Percentiles rank a stretch among this genome's conserved stretches.
Conservation (phyloP, 2,113 vertebrate species). For the Benthochromis sp. region DNA sequence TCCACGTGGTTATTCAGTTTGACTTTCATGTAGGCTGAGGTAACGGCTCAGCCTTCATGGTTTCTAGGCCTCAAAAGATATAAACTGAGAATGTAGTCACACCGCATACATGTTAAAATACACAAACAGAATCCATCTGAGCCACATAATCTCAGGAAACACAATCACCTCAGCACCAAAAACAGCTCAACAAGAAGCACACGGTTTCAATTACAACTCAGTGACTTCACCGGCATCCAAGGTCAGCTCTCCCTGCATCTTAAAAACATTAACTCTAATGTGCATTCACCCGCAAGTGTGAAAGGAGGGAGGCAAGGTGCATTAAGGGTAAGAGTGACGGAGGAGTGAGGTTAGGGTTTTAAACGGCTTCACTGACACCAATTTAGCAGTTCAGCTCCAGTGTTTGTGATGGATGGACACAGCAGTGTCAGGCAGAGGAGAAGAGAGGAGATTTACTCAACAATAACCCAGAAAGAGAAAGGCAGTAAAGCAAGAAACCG, state of each 20-base stretch:
- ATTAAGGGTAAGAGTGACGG: neutral
- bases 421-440: neutral
- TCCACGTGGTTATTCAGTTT: neutral
- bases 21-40: neutral
- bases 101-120: neutral
- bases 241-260: neutral
- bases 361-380: slow-evolving; percentile 11
- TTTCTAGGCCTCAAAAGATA: neutral
- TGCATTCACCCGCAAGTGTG: neutral
- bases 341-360: neutral
- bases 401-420: slow-evolving; percentile 6
- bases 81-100: neutral
- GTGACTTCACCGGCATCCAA: neutral
- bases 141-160: neutral
- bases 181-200: neutral
- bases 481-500: neutral
- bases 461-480: neutral
- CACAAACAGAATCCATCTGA: neutral
- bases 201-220: neutral
- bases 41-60: neutral
- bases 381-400: slow-evolving; percentile 5
- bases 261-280: neutral
- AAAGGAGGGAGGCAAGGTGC: neutral
- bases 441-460: neutral
- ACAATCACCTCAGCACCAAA: neutral